Conservation (phyloP, 2,888 invertebrate genomes). For the Amorpha juglandis region DNA sequence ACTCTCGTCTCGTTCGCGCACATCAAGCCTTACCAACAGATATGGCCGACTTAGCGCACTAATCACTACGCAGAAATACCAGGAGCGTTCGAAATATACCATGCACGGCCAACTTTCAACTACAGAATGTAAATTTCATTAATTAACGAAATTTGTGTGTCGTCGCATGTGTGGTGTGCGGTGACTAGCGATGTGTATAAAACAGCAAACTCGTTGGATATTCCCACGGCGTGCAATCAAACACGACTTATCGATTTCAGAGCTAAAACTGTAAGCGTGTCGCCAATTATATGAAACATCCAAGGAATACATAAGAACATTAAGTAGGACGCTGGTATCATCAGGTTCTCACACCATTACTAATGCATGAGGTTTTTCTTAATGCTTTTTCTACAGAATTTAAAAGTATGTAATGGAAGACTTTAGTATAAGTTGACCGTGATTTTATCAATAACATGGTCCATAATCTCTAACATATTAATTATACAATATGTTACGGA, state of each 20-base stretch:
- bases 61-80: neutral
- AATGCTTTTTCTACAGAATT: too few species aligned
- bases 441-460: too few species aligned
- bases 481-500: too few species aligned
- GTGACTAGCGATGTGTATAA: constrained; percentile 30
- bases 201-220: constrained; percentile 51
- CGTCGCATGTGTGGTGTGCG: constrained; percentile 34
- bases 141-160: constrained; percentile 52
- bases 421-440: too few species aligned
- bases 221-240: constrained; percentile 59
- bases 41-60: neutral
- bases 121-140: constrained; percentile 54
- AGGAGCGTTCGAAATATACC: neutral
- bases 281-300: constrained; percentile 59
- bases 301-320: constrained; percentile 46
- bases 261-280: constrained; percentile 64
- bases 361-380: too few species aligned
- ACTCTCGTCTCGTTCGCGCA: too few species aligned
- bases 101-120: constrained; percentile 10
- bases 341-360: neutral
- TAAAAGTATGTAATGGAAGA: too few species aligned
- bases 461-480: too few species aligned
- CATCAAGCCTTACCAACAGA: too few species aligned
- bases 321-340: constrained; percentile 33
- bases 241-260: constrained; percentile 68